Base-by-base conservation (phyloP, 2,888 invertebrate species). In the Hirtodrosophila confusa region DNA sequence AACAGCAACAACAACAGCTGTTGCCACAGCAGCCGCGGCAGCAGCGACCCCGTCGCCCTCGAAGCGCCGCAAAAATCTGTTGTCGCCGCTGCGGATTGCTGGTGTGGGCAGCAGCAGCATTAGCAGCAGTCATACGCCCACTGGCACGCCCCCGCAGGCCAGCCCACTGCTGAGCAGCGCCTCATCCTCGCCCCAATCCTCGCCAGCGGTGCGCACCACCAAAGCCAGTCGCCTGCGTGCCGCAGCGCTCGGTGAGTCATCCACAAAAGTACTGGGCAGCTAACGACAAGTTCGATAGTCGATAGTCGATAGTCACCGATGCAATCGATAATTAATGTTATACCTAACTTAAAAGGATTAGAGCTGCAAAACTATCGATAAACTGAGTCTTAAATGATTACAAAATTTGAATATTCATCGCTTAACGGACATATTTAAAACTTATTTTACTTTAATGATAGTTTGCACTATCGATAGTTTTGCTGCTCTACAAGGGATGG, bases 221-320 rank as follows among this genome's bases (percentile, higher is more conserved):
- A 93, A 95, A 89, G 93, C 95, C 33, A 95, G 95, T 71, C 93
- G 95, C 76, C 92, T 96, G 67, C 93, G 95, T 90, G 95, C 95
- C 63, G 94, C 95, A 60, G 94, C 94, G 70, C 88, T 91, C 75
- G 91, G 91, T 91, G 91, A 91, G 90, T 90, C 49, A 29, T 36
- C 36, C 58, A 44, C 39, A 56, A 17, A 17, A 12, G 11, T 44
- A 37, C 9, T 9, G 31, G 6, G 5, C 0, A 31, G 31, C 31
- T 31, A 27, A 6, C 31, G 9, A 31, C 5, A 31, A 31, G 3
- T 31, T 5, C 3, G 31, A 31, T 31, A 31, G 8, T 31, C 31
- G 31, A 27, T 27, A 4, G 3, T 4, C 5, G 3, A 4, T 27
- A 27, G 27, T 27, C 4, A 6, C 27, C 4, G 27, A 27, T 27